These are phyloP conservation scores for Polyergus mexicanus DNA, from an alignment of 1,140 invertebrate genomes.

Conservation along the genomic window DNA sequence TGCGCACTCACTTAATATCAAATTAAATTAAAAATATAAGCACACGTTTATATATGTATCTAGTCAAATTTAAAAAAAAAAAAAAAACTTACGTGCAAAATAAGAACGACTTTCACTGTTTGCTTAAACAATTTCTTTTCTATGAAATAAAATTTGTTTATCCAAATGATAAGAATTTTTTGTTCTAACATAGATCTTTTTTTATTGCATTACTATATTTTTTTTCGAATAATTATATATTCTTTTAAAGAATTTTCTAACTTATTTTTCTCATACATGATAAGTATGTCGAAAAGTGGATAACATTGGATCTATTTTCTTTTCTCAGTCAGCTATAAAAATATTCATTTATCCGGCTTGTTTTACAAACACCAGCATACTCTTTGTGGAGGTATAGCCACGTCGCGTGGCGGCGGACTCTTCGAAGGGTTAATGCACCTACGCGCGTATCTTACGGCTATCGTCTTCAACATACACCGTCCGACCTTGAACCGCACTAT, in stretches of 20 bases:
- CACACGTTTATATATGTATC: not conserved
- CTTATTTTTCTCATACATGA: not conserved
- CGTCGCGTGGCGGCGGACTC: slow-evolving; percentile 57
- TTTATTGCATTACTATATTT: not conserved
- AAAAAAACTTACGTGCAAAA: not conserved
- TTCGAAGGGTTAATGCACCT: slow-evolving; percentile 81
- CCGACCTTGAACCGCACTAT: slow-evolving; percentile 83
- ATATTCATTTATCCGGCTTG: slow-evolving; percentile 10
- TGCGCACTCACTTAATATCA: not conserved
- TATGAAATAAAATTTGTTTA: not conserved
- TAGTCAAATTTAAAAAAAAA: not conserved
- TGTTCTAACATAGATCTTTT: not conserved
- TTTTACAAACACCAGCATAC: not conserved
- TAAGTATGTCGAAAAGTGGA: not conserved
- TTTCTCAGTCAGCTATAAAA: not conserved
- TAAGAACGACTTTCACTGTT: not conserved
- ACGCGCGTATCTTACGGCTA: slow-evolving; percentile 76
- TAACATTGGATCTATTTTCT: not conserved
- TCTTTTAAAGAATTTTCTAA: not conserved
- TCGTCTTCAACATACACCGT: slow-evolving; percentile 80
- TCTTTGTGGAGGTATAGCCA: slow-evolving; percentile 44
- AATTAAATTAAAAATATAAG: not conserved
- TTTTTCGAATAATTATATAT: no score
- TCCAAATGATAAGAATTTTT: not conserved
- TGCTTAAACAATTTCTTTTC: not conserved